Conservation (phyloP, 2,113 vertebrate genomes). For the Ceyx melanurus region DNA sequence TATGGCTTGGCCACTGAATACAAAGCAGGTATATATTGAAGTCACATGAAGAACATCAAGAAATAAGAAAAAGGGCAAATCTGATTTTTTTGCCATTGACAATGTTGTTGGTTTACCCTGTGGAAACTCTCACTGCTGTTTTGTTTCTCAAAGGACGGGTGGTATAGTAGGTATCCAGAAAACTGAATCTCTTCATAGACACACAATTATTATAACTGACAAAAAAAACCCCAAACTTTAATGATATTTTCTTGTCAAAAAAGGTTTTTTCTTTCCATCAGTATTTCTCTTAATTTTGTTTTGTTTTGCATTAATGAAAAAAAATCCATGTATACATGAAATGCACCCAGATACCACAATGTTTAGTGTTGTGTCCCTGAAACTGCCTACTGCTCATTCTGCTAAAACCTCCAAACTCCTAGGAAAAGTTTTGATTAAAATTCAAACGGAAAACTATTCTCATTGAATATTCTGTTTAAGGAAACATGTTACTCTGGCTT, state of each 20-base stretch:
- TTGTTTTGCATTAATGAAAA: not conserved
- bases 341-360: not conserved
- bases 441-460: not conserved
- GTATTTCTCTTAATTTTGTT: not conserved
- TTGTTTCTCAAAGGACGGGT: not conserved
- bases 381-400: accelerated
- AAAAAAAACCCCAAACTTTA: not conserved
- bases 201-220: not conserved
- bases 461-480: not conserved
- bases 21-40: not conserved
- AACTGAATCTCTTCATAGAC: not conserved
- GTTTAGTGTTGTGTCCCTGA: not conserved
- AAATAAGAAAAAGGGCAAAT: not conserved
- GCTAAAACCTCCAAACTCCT: accelerated
- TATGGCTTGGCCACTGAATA: not conserved
- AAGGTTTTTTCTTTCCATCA: not conserved
- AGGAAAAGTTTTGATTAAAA: not conserved
- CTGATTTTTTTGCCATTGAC: not conserved
- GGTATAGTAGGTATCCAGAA: not conserved
- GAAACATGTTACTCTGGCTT: not conserved
- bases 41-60: not conserved
- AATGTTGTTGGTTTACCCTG: not conserved
- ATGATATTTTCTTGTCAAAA: not conserved
- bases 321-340: not conserved
- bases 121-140: not conserved